phyloP scores from a whole-genome alignment of 2,888 invertebrate species.

The Prenolepis imparis region DNA sequence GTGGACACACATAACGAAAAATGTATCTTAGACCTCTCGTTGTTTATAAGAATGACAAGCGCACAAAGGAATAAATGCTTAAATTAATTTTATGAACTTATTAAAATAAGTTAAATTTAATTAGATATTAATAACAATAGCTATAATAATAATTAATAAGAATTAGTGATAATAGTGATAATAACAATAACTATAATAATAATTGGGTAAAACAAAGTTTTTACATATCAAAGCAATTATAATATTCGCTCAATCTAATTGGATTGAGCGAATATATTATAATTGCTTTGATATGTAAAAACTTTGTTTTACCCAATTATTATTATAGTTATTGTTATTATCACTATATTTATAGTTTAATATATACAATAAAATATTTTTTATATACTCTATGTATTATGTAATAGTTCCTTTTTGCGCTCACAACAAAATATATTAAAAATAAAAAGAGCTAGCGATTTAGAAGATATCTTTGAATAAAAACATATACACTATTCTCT shows the following conservation, averaged over 20 bases:
- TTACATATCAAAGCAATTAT: background rate
- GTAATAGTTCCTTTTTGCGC: constrained; percentile 23
- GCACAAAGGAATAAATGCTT: constrained; percentile 6
- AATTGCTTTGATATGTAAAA: background rate
- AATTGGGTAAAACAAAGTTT: background rate
- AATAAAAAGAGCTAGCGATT: background rate
- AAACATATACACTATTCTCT: background rate
- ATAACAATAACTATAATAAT: background rate
- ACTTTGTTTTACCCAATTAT: background rate
- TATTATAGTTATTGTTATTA: background rate
- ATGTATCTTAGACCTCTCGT: constrained; percentile 24
- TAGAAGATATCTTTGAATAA: background rate
- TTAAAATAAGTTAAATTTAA: background rate
- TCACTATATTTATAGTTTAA: background rate
- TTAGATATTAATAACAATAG: too few species aligned
- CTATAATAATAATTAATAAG: too few species aligned
- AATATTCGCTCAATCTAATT: too few species aligned
- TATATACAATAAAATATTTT: constrained; percentile 3
- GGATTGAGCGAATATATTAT: too few species aligned
- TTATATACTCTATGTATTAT: background rate
- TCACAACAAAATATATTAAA: background rate
- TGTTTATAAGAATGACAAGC: constrained; percentile 13
- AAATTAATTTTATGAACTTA: constrained; percentile 1
- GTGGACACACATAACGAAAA: background rate
- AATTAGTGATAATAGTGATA: too few species aligned